Conservation (phyloP, 35 echinoderm and acorn worm genomes). For the Strongylocentrotus purpuratus region DNA sequence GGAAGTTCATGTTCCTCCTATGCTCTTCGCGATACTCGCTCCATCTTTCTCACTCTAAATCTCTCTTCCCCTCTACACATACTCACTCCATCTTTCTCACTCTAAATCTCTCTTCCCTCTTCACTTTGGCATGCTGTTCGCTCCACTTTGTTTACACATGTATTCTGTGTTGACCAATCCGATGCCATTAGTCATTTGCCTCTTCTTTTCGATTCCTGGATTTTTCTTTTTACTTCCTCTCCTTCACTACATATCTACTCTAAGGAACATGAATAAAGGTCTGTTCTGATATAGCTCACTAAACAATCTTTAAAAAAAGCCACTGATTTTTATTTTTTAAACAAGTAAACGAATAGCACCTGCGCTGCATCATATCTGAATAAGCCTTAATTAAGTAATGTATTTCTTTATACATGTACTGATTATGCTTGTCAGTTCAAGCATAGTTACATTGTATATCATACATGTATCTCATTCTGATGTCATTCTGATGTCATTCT, state of each 20-base stretch:
- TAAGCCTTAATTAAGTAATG: too few species aligned
- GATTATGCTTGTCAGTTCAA: too few species aligned
- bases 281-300: neutral
- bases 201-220: neutral
- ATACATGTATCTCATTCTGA: too few species aligned
- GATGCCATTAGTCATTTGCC: neutral
- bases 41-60: neutral
- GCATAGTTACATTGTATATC: too few species aligned
- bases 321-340: too few species aligned
- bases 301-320: too few species aligned
- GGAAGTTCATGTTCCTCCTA: neutral
- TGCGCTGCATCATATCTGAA: too few species aligned
- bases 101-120: neutral
- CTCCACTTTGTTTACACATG: neutral
- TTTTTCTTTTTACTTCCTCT: neutral
- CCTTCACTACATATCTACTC: neutral
- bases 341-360: too few species aligned
- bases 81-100: neutral
- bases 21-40: neutral
- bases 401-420: too few species aligned
- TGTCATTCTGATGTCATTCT: too few species aligned
- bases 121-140: too few species aligned
- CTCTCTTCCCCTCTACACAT: neutral
- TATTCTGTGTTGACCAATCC: neutral
- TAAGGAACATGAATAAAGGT: neutral